Percentiles rank a stretch among this genome's conserved stretches.
phyloP scores from a whole-genome alignment of 1,140 invertebrate genomes.

The Drosophila yakuba region DNA sequence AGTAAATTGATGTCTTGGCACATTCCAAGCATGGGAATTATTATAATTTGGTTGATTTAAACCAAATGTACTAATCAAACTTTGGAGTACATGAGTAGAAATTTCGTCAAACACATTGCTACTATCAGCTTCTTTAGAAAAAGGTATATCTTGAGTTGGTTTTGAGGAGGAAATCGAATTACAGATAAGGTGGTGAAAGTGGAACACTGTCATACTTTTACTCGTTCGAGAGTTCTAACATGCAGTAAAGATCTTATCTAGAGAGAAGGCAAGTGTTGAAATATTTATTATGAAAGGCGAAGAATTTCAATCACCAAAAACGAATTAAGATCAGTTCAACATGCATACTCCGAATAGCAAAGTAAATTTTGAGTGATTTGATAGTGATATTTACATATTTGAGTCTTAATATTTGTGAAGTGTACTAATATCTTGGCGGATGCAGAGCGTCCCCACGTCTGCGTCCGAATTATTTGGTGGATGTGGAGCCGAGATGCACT shows the following conservation, averaged over 20 bases:
- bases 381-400: neutral
- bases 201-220: neutral
- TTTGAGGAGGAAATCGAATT: neutral
- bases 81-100: neutral
- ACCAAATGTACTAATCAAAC: neutral
- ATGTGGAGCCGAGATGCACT: conserved; percentile 36
- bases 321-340: neutral
- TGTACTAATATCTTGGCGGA: conserved; percentile 38
- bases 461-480: conserved; percentile 50
- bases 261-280: neutral
- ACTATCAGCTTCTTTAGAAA: neutral
- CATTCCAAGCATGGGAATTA: neutral
- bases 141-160: neutral
- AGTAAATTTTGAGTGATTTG: neutral
- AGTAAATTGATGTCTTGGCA: neutral
- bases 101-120: neutral
- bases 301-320: neutral
- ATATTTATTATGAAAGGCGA: neutral
- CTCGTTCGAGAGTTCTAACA: neutral
- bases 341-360: neutral
- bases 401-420: conserved; percentile 20
- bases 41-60: neutral
- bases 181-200: conserved; percentile 1
- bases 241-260: neutral
- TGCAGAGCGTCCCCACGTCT: conserved; percentile 51